Evolutionary conservation across 2,113 vertebrate species (phyloP).

Genomic region (Limanda limanda): DNA sequence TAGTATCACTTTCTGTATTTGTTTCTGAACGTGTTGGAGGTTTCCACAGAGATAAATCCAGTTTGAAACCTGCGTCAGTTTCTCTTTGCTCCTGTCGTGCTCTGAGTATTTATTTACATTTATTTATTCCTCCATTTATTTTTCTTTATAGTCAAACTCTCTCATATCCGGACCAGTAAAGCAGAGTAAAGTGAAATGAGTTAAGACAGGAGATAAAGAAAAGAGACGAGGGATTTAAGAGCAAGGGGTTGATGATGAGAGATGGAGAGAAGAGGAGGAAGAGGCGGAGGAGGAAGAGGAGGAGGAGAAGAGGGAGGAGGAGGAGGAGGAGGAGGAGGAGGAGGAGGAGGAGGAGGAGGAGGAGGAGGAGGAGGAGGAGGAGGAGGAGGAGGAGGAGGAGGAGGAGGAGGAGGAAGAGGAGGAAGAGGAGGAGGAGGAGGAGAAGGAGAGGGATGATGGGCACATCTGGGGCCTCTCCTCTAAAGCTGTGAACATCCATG

Average conservation of each 20-base stretch:
- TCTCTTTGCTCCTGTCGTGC: neutral
- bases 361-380: no score
- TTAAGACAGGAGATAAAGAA: conserved; percentile 6
- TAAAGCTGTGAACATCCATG: no score
- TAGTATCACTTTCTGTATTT: neutral
- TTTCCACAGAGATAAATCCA: conserved; percentile 5
- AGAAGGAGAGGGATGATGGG: no score
- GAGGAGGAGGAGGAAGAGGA: no score
- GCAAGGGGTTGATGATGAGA: neutral
- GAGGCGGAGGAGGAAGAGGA: no score
- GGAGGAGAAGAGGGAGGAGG: neutral
- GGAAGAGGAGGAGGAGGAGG: no score
- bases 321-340: no score
- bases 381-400: no score
- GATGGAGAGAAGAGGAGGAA: conserved; percentile 2
- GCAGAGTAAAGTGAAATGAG: conserved; percentile 15
- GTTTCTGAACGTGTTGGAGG: neutral
- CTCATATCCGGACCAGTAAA: conserved; percentile 37
- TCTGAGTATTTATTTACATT: conserved; percentile 34
- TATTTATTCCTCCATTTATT: conserved; percentile 21
- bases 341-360: no score
- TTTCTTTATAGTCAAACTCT: conserved; percentile 27
- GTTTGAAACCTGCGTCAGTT: neutral
- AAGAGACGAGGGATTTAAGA: conserved; percentile 30
- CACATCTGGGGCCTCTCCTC: no score